Base-by-base conservation (phyloP, 2,888 invertebrate genomes). In the Drosophila pullipes region DNA sequence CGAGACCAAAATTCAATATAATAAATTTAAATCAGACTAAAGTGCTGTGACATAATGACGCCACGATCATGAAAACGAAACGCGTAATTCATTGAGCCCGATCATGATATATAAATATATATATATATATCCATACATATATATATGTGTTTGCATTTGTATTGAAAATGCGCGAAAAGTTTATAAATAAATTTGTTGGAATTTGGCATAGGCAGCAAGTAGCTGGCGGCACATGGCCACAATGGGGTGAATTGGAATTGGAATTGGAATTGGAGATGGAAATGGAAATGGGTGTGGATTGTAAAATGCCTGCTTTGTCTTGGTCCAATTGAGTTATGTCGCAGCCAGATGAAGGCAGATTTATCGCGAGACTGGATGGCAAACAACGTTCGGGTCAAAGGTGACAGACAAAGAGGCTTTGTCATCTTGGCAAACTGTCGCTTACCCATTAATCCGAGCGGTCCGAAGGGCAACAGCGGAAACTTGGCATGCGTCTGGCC, bases 391-490 rank as follows among this genome's bases (percentile, higher is more conserved):
- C 52, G 78, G 93, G 92, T 93, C 91, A 93, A 91, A 93, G 93
- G 90, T 92, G 88, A 91, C 91, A 93, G 92, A 93, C 93, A 91
- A 88, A 91, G 91, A 80, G 84, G 75, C 92, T 93, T 90, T 91
- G 87, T 93, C 93, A 93, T 93, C 91, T 90, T 52, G 81, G 67
- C 44, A 28, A 44, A 55, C 7, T 37, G 37, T 28, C n/a, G 73
- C 93, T 93, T 65, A 93, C 93, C 93, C 93, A 97, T 97, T 92
- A 97, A 95, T 94, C 97, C 96, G 91, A 97, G 95, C 87, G 97
- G 97, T 94, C 97, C 97, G 95, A 97, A 97, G 85, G 97, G 96
- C 80, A 97, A 95, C 87, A 97, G 95, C 81, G 97, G 96, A 90
- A 97, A 92, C 74, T 93, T 93, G 37, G 92, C 90, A 69, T 91